phyloP scores from a whole-genome alignment of 2,888 invertebrate genomes.

The Acholoe squamosa region DNA sequence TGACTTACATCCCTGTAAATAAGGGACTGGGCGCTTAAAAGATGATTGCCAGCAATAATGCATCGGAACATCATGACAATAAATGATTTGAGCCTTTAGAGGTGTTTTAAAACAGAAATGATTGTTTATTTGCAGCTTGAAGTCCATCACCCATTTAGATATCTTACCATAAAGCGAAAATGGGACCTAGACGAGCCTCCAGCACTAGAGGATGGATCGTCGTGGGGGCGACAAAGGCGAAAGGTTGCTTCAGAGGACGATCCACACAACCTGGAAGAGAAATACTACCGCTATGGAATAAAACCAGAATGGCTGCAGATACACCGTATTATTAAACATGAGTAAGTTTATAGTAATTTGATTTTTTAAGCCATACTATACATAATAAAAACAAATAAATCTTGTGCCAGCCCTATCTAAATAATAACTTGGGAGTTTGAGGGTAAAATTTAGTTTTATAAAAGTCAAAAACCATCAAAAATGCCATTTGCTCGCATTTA shows the following conservation, averaged over 20 bases:
- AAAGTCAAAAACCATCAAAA: neutral
- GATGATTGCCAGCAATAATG: too few relatives aligned
- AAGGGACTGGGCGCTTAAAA: too few relatives aligned
- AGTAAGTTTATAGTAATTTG: conserved; percentile 69
- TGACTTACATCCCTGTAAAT: too few relatives aligned
- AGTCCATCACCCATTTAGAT: conserved; percentile 95
- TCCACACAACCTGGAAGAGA: conserved; percentile 82
- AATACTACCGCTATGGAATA: conserved; percentile 92
- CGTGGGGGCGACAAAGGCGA: conserved; percentile 74
- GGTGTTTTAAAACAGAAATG: neutral
- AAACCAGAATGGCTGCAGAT: conserved; percentile 97
- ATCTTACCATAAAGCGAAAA: conserved; percentile 94
- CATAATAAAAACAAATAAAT: too few relatives aligned
- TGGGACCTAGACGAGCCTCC: conserved; percentile 98
- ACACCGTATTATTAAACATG: conserved; percentile 93
- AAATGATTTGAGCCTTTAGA: too few relatives aligned
- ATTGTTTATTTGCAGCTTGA: conserved; percentile 87
- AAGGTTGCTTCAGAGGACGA: conserved; percentile 72
- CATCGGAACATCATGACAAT: too few relatives aligned
- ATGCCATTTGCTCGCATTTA: too few relatives aligned
- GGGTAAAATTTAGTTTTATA: too few relatives aligned
- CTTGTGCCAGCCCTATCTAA: too few relatives aligned
- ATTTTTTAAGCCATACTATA: neutral
- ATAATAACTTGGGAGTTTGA: too few relatives aligned
- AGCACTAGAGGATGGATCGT: conserved; percentile 90